Base-by-base conservation (phyloP, 1,140 invertebrate species). In the Calliopsis andreniformis region DNA sequence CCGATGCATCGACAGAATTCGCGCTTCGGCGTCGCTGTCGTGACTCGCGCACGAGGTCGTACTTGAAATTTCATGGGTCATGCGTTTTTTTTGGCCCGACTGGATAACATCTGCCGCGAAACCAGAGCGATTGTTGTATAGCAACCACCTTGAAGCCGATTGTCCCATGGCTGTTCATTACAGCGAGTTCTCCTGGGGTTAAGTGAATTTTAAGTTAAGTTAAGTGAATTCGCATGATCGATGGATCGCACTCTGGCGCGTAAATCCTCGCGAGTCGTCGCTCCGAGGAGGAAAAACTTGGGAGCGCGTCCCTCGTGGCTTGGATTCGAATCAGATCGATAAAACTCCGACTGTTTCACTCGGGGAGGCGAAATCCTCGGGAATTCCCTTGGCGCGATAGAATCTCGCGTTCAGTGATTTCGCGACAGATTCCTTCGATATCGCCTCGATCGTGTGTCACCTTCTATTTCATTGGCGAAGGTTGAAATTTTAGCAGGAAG, bases 291-390 rank as follows among this genome's bases (percentile, higher is more conserved):
- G 55, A 39, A 82, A 73, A 72, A 45, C 49, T 64, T 32, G 59
- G 32, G 61, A 49, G n/a, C 25, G 68, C 30, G 14, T 47, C 5
- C 62, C 47, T 73, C 69, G 68, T 56, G 64, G 69, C 53, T 66
- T 55, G 69, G 67, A 82, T 83, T 82, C 49, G 69, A 82, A 83
- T 79, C 76, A 66, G 64, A 83, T 83, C 81, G 80, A 83, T 82
- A 71, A 72, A 51, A 63, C 56, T 58, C 58, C 51, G 69, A 71
- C 76, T 69, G 68, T 73, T 71, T 64, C 47, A 78, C 53, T 81
- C 61, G 25, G 43, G n/a, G 47, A 61, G 55, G 59, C 66, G 79
- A 82, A 79, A 79, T 79, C 64, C 68, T 42, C 42, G 43, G 73
- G 73, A 69, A 76, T 76, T 61, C 67, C 35, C 35, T 69, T 32